phyloP scores from a whole-genome alignment of 2,113 vertebrate genomes.

The Hiodon alosoides region DNA sequence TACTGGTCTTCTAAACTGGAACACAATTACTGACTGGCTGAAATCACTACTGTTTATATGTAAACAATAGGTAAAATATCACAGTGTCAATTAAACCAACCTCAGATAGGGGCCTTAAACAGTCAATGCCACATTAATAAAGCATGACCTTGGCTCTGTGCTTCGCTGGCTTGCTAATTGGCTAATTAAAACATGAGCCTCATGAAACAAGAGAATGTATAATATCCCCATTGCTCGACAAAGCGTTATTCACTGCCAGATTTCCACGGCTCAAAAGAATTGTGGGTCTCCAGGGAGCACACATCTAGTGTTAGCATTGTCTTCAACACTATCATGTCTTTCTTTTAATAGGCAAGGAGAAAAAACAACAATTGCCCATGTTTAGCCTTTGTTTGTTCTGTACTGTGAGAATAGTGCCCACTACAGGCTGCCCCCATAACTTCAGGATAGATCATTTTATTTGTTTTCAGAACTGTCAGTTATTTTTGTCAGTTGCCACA shows the following conservation, averaged over 20 bases:
- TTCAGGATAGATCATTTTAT: too few species aligned
- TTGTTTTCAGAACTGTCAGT: too few species aligned
- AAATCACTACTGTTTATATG: constrained; percentile 51
- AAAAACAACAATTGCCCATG: constrained; percentile 28
- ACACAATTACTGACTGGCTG: constrained; percentile 16
- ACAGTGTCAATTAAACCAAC: constrained; percentile 61
- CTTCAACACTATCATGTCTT: constrained; percentile 9
- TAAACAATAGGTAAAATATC: constrained; percentile 63
- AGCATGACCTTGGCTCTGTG: constrained; percentile 78
- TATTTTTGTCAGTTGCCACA: too few species aligned
- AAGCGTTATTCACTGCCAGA: not conserved
- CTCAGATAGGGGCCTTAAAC: constrained; percentile 53
- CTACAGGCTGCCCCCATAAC: too few species aligned
- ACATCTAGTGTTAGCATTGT: constrained; percentile 40
- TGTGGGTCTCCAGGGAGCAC: constrained; percentile 30
- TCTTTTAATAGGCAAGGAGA: constrained; percentile 20
- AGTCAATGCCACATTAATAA: constrained; percentile 81
- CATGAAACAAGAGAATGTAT: constrained; percentile 62
- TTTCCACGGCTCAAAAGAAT: too few species aligned
- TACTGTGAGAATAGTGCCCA: not conserved
- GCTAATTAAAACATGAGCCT: constrained; percentile 91
- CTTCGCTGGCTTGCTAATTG: constrained; percentile 80
- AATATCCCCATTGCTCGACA: constrained; percentile 44
- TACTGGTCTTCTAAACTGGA: too few species aligned
- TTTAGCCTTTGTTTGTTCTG: constrained; percentile 19